phyloP scores from a whole-genome alignment of 2,888 invertebrate genomes.

The Xestobium rufovillosum region DNA sequence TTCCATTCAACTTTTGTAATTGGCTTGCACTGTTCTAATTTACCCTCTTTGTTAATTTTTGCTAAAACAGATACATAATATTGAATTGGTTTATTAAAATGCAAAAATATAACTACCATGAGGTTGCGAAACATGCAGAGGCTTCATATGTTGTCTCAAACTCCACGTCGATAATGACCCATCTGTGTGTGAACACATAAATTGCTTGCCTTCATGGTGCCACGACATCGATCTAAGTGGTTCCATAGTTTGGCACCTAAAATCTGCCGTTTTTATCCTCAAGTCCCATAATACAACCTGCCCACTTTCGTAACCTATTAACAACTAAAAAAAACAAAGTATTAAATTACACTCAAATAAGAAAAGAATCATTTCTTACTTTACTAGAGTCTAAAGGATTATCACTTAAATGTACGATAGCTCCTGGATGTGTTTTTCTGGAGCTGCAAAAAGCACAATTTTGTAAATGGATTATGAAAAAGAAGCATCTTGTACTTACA shows the following conservation, averaged over 20 bases:
- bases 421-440: slow-evolving; percentile 92
- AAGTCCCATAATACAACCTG: slow-evolving; percentile 95
- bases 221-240: slow-evolving; percentile 83
- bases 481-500: slow-evolving; percentile 64
- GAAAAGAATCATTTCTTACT: slow-evolving; percentile 49
- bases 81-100: too few relatives aligned
- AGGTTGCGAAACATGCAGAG: slow-evolving; percentile 77
- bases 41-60: slow-evolving; percentile 87
- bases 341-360: slow-evolving; percentile 1
- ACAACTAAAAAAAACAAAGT: slow-evolving; percentile 56
- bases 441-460: slow-evolving; percentile 61
- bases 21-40: slow-evolving; percentile 86
- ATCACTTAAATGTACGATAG: slow-evolving; percentile 93
- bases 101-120: slow-evolving; percentile 61
- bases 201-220: slow-evolving; percentile 97
- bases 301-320: slow-evolving; percentile 94
- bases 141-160: slow-evolving; percentile 66
- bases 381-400: slow-evolving; percentile 95
- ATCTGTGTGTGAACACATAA: slow-evolving; percentile 93
- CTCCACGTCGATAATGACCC: slow-evolving; percentile 95
- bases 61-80: too few relatives aligned
- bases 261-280: slow-evolving; percentile 75
- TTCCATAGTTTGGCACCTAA: slow-evolving; percentile 70
- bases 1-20: slow-evolving; percentile 96
- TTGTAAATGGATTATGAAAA: neutral